These are phyloP conservation scores for Idaea dimidiata DNA, from an alignment of 2,888 invertebrate genomes.

Conservation along the genomic window DNA sequence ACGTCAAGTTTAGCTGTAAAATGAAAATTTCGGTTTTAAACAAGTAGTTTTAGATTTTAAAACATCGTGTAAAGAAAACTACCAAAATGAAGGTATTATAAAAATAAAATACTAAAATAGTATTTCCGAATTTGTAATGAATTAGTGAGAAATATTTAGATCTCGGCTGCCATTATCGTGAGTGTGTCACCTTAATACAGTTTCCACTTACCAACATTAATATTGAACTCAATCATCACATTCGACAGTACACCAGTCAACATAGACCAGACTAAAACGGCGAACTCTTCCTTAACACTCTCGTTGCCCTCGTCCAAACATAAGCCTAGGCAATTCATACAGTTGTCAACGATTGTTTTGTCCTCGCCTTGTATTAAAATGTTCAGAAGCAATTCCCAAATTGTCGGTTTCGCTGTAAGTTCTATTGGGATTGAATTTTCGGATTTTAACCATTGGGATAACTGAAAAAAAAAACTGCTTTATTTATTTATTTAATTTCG, in stretches of 20 bases:
- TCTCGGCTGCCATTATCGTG: too few species aligned
- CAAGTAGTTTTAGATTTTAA: too few species aligned
- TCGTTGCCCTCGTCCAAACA: conserved; percentile 56
- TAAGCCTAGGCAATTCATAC: conserved; percentile 49
- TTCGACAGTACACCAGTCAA: conserved; percentile 59
- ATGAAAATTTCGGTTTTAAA: too few species aligned
- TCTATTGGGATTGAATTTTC: conserved; percentile 62
- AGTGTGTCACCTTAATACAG: too few species aligned
- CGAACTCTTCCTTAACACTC: conserved; percentile 48
- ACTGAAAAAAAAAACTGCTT: conserved; percentile 39
- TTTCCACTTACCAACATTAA: conserved; percentile 47
- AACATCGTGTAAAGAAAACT: too few species aligned
- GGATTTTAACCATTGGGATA: conserved; percentile 64
- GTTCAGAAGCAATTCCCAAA: conserved; percentile 63
- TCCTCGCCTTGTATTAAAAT: conserved; percentile 52
- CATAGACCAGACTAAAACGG: conserved; percentile 53
- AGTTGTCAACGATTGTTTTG: conserved; percentile 44
- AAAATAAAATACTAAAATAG: too few species aligned
- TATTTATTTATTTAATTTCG: too few species aligned
- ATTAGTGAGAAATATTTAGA: too few species aligned
- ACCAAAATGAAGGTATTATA: too few species aligned
- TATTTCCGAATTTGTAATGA: too few species aligned
- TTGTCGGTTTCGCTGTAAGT: conserved; percentile 48
- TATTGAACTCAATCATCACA: conserved; percentile 52
- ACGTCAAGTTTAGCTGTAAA: too few species aligned